Evolutionary conservation across 1,140 invertebrate genomes (phyloP).

Genomic region (Daktulosphaira vitifoliae): DNA sequence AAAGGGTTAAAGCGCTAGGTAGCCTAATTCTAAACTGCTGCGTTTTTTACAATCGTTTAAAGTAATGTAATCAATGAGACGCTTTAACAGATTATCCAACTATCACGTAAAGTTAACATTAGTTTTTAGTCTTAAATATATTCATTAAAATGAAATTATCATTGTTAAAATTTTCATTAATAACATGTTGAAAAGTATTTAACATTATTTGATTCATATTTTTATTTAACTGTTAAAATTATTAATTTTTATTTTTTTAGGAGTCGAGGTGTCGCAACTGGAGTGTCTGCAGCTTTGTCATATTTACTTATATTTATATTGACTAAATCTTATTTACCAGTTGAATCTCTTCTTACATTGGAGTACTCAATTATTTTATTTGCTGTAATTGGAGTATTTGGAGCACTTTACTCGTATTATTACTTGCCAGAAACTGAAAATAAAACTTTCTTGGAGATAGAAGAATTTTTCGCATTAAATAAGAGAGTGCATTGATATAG

Average conservation of each 20-base stretch:
- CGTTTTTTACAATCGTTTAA: no score
- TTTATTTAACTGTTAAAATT: no score
- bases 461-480: conserved; percentile 35
- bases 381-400: conserved; percentile 30
- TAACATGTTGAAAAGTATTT: background rate
- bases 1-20: no score
- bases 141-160: conserved; percentile 22
- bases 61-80: no score
- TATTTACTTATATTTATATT: conserved; percentile 36
- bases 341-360: conserved; percentile 27
- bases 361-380: conserved; percentile 38
- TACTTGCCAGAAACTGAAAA: conserved; percentile 39
- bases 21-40: no score
- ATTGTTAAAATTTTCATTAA: background rate
- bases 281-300: conserved; percentile 31
- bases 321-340: conserved; percentile 37
- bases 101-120: no score
- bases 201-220: background rate
- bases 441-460: conserved; percentile 37
- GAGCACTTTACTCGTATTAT: conserved; percentile 36
- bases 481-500: background rate
- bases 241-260: no score
- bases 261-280: conserved; percentile 37
- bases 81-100: no score
- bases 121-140: background rate